Evolutionary conservation across 2,888 invertebrate genomes (phyloP).

Genomic region (Ophraella communa): DNA sequence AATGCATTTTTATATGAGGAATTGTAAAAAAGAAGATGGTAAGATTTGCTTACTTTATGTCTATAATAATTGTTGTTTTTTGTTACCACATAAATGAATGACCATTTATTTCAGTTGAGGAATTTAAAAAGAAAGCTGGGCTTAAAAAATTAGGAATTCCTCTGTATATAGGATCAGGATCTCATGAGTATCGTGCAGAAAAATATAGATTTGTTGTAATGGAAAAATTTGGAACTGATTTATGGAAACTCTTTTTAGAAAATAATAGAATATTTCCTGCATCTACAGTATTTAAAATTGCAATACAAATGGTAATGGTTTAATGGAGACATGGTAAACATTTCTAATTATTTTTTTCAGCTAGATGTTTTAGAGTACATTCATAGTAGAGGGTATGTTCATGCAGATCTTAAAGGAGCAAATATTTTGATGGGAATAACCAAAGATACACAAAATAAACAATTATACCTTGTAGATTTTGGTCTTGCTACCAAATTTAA

Average conservation of each 20-base stretch:
- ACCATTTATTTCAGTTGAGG: constrained; percentile 63
- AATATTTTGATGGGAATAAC: constrained; percentile 84
- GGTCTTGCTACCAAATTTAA: constrained; percentile 83
- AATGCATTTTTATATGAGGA: constrained; percentile 86
- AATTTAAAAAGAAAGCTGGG: constrained; percentile 72
- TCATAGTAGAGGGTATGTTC: constrained; percentile 88
- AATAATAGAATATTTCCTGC: constrained; percentile 73
- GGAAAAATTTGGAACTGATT: constrained; percentile 87
- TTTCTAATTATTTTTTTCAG: constrained; percentile 61
- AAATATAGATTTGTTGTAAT: constrained; percentile 90
- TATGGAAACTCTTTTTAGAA: constrained; percentile 77
- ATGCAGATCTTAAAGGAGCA: constrained; percentile 95
- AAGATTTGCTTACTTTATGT: constrained; percentile 53
- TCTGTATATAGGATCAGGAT: constrained; percentile 81
- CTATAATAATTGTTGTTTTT: too few species aligned
- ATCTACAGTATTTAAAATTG: constrained; percentile 79
- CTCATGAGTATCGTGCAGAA: constrained; percentile 74
- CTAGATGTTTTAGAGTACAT: constrained; percentile 91
- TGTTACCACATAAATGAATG: background rate
- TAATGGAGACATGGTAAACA: background rate
- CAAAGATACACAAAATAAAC: constrained; percentile 67
- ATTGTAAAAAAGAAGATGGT: constrained; percentile 75
- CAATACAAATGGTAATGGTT: constrained; percentile 80
- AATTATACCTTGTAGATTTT: constrained; percentile 91
- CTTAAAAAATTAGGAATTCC: constrained; percentile 84